Base-by-base conservation (phyloP, 2,888 invertebrate genomes). In the Alentia gelatinosa region DNA sequence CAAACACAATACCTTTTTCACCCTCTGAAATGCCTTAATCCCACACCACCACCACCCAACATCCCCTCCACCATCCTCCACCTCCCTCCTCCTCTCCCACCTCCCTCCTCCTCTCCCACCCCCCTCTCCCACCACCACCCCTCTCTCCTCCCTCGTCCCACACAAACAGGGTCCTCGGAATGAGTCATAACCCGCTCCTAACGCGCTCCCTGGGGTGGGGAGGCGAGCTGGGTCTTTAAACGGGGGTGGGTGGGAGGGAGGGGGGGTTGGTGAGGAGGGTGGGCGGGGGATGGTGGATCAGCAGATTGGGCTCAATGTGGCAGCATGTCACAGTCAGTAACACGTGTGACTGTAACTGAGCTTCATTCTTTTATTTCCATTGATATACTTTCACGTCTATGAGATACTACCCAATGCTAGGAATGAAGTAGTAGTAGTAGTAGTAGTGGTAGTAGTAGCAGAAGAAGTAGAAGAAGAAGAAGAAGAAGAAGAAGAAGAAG, bases 1-100 rank as follows among this genome's bases (percentile, higher is more conserved):
- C 79, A 79, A 79, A 79, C 79, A 79, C 39, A 79, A 79, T 79
- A 35, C 19, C 39, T 35, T 79, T 15, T 79, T 79, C 79, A 23
- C 79, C 12, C 79, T 33, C 30, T 3, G 74, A 3, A 4, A 19
- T 74, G 30, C 74, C 74, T 74, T 74, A 30, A 33, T 74, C 19
- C 74, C 74, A 15, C n/a, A n/a, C n/a, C n/a, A n/a, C n/a, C n/a
- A n/a, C n/a, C n/a, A n/a, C n/a, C n/a, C n/a, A n/a, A n/a, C n/a
- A n/a, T n/a, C n/a, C n/a, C n/a, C n/a, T n/a, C n/a, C n/a, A n/a
- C n/a, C n/a, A n/a, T n/a, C n/a, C n/a, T n/a, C n/a, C n/a, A n/a
- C n/a, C n/a, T n/a, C n/a, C n/a, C n/a, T n/a, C n/a, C n/a, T n/a
- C n/a, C n/a, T n/a, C n/a, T n/a, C n/a, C n/a, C n/a, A n/a, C n/a